Evolutionary conservation across 1,140 invertebrate species (phyloP).

Genomic region (Panulirus ornatus): DNA sequence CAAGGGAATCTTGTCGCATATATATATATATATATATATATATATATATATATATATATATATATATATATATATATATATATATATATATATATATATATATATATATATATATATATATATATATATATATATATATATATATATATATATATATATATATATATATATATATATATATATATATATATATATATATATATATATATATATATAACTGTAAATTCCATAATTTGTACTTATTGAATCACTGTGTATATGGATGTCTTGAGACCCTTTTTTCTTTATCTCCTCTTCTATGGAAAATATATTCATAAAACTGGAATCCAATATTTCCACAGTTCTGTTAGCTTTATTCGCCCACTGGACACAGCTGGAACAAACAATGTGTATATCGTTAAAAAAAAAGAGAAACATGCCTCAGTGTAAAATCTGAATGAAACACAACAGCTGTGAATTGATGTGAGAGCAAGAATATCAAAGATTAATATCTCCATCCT

Average conservation of each 20-base stretch:
- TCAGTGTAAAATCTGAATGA: background rate
- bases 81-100: conserved; percentile 63
- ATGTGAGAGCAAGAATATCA: background rate
- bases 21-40: too few relatives aligned
- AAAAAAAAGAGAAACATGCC: background rate
- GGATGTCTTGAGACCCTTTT: too few relatives aligned
- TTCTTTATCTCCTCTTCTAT: too few relatives aligned
- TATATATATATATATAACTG: conserved; percentile 6
- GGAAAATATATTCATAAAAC: too few relatives aligned
- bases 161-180: conserved; percentile 32
- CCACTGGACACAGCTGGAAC: background rate
- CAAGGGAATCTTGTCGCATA: too few relatives aligned
- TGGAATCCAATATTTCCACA: too few relatives aligned
- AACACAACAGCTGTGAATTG: background rate
- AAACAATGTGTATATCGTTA: background rate
- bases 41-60: conserved; percentile 45
- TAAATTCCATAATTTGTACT: too few relatives aligned
- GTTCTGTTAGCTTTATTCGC: too few relatives aligned
- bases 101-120: conserved; percentile 63
- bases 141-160: conserved; percentile 45
- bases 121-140: conserved; percentile 53
- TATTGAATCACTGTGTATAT: too few relatives aligned
- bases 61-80: conserved; percentile 61
- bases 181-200: conserved; percentile 30
- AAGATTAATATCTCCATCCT: background rate